Evolutionary conservation across 2,888 invertebrate genomes (phyloP), one percentile per base, ranked within the genome.

Genomic region (Drosophila antonietae): DNA sequence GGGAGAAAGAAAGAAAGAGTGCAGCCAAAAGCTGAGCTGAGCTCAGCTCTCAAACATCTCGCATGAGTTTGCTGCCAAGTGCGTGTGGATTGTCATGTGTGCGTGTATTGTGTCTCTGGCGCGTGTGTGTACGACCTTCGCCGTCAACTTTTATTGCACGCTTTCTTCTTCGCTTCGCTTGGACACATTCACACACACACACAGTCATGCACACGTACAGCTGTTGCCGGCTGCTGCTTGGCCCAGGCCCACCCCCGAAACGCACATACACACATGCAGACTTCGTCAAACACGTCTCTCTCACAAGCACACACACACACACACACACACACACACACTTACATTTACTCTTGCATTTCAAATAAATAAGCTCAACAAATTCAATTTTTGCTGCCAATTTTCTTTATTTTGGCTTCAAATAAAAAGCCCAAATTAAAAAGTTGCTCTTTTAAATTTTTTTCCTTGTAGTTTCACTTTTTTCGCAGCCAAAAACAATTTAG

Each of bases 101-200:
- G 41, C 47, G 31, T 60, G 18, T 64, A 56, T 49, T 60, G 57
- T 59, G 52, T 59, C 9, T 31, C 20, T 39, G 23, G 23, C 44
- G 46, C 23, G 57, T 46, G 58, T 55, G 64, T 77, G 80, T 70
- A 41, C 86, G 87, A 84, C 87, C 89, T 90, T 85, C 80, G 73
- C 72, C 80, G 68, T 72, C 68, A 79, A 79, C 75, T 82, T 81
- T 71, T 77, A 69, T 73, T 83, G 77, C 87, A 90, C 90, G 87
- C 89, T 90, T 84, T 84, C 90, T 84, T 90, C 89, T 69, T 76
- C 80, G 86, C 74, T 89, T 74, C 83, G 90, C 89, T 88, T 88
- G 83, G 83, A 76, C 90, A 82, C 85, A 83, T 78, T 69, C 62
- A 78, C 14, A 55, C 49, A 57, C 55, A 62, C 56, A 61, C 56